These are phyloP conservation scores for Zosterops japonicus DNA, from an alignment of 2,113 vertebrate genomes.

Conservation along the genomic window DNA sequence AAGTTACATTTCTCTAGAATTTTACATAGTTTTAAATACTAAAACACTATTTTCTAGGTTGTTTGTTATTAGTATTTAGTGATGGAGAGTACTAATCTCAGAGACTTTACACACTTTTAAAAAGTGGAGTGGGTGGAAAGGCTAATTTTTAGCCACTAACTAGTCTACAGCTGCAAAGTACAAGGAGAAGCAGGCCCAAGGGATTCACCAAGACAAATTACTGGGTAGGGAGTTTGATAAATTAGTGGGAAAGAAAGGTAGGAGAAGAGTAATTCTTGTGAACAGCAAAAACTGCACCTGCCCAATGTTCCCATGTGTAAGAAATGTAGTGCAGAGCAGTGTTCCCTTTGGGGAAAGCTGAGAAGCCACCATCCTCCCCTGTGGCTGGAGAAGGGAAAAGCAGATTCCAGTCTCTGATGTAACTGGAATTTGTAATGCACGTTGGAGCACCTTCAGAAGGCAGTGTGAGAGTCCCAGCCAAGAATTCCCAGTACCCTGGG, in stretches of 20 bases:
- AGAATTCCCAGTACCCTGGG: accelerated
- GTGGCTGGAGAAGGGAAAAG: not conserved
- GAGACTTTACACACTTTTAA: not conserved
- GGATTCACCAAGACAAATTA: not conserved
- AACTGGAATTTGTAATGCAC: not conserved
- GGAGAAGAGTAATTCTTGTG: not conserved
- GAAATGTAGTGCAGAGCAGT: not conserved
- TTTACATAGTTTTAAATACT: not conserved
- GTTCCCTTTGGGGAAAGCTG: not conserved
- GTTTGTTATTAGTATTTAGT: not conserved
- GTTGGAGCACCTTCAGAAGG: not conserved
- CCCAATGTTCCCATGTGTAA: accelerated
- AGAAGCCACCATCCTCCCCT: not conserved
- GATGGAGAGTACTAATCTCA: not conserved
- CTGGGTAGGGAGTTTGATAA: not conserved
- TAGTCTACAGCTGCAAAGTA: not conserved
- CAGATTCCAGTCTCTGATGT: not conserved
- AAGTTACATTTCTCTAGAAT: not conserved
- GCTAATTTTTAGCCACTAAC: not conserved
- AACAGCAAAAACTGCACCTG: not conserved
- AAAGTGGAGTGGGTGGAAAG: not conserved
- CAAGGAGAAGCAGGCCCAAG: not conserved
- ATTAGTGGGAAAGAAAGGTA: not conserved
- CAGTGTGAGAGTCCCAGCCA: not conserved
- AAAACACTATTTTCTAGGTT: not conserved